phyloP scores from a whole-genome alignment of 2,797 vertebrate species.

The Sus cebifrons region DNA sequence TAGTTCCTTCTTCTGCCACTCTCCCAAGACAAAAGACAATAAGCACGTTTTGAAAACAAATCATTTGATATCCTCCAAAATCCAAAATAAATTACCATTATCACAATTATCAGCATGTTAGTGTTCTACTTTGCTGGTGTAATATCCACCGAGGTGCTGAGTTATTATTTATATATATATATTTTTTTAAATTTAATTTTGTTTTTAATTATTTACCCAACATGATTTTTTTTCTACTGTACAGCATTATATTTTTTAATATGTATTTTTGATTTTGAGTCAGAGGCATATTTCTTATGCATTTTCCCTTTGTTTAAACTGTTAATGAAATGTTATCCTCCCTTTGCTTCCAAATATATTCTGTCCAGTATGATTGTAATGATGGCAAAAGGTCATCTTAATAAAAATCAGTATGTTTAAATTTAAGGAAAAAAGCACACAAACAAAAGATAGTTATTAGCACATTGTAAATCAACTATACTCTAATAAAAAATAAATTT shows the following conservation, averaged over 20 bases:
- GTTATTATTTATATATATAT: not conserved
- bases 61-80: not conserved
- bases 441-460: not conserved
- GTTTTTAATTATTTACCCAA: too few species aligned
- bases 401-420: constrained; percentile 45
- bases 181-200: not conserved
- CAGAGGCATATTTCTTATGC: not conserved
- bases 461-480: too few species aligned
- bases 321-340: constrained; percentile 24
- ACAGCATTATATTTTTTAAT: not conserved
- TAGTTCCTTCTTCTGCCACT: not conserved
- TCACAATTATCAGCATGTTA: not conserved
- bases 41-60: not conserved
- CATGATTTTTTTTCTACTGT: too few species aligned
- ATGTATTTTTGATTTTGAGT: not conserved
- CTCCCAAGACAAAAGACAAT: constrained; percentile 1
- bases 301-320: constrained; percentile 31
- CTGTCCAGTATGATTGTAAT: constrained; percentile 15
- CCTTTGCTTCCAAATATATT: constrained; percentile 20
- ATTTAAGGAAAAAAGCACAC: not conserved
- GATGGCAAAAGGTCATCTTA: constrained; percentile 16
- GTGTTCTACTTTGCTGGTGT: not conserved
- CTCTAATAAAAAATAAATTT: too few species aligned
- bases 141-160: not conserved
- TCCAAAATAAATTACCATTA: not conserved